These are phyloP conservation scores for Perizoma flavofasciatum DNA, from an alignment of 2,888 invertebrate genomes.

Conservation along the genomic window DNA sequence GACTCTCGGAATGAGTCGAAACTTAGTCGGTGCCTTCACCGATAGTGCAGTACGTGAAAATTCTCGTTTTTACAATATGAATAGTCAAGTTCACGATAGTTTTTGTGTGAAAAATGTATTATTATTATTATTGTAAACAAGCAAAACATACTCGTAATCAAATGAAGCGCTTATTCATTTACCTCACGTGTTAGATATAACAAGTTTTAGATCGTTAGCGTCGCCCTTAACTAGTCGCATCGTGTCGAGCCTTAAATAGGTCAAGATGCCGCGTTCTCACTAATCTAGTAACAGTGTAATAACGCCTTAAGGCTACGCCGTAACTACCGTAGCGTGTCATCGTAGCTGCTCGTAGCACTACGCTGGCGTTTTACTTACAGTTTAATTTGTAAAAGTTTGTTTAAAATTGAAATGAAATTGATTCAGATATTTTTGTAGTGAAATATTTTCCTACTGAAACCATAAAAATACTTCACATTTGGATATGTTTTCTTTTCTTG, in stretches of 20 bases:
- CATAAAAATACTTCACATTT: too few relatives aligned
- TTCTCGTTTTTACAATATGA: too few relatives aligned
- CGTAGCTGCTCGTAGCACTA: conserved; percentile 39
- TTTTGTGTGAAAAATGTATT: too few relatives aligned
- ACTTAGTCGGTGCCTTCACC: too few relatives aligned
- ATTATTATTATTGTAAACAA: conserved; percentile 3
- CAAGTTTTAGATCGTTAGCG: conserved; percentile 61
- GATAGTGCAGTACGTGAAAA: too few relatives aligned
- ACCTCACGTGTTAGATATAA: conserved; percentile 49
- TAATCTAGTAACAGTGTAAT: conserved; percentile 64
- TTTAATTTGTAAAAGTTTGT: too few relatives aligned
- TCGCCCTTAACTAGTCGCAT: conserved; percentile 60
- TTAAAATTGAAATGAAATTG: too few relatives aligned
- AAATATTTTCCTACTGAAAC: too few relatives aligned
- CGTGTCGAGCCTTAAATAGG: conserved; percentile 62
- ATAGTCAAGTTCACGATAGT: too few relatives aligned
- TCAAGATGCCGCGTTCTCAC: conserved; percentile 65
- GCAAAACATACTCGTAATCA: conserved; percentile 38
- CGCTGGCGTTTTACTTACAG: conserved; percentile 28
- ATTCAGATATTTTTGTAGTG: too few relatives aligned
- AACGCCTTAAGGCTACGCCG: conserved; percentile 60
- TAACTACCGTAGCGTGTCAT: conserved; percentile 33
- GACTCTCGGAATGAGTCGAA: too few relatives aligned
- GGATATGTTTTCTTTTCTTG: too few relatives aligned
- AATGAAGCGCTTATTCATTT: conserved; percentile 51